Evolutionary conservation across 2,113 vertebrate genomes (phyloP).

Genomic region (Callopanchax toddi): DNA sequence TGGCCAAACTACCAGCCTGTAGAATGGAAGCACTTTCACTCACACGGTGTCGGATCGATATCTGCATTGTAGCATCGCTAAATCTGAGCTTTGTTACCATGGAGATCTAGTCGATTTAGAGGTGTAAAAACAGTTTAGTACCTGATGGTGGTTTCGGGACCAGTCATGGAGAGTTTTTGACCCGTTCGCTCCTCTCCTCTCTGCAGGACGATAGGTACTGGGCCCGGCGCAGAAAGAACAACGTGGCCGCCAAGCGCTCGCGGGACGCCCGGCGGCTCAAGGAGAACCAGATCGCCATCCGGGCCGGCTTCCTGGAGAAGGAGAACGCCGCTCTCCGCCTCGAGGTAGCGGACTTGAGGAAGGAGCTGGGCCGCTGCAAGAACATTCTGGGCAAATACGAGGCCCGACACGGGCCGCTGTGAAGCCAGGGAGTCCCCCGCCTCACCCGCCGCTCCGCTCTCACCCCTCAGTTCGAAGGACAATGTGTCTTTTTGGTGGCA

Average conservation of each 20-base stretch:
- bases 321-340: conserved; percentile 93
- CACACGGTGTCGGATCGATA: too few species aligned
- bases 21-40: too few species aligned
- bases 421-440: conserved; percentile 37
- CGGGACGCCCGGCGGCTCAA: conserved; percentile 94
- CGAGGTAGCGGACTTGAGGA: conserved; percentile 93
- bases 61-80: too few species aligned
- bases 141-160: too few species aligned
- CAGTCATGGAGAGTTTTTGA: too few species aligned
- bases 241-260: conserved; percentile 95
- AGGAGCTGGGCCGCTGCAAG: conserved; percentile 97
- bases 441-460: background rate
- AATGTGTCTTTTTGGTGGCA: conserved; percentile 81
- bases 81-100: too few species aligned
- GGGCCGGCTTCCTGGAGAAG: conserved; percentile 95
- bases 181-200: background rate
- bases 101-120: too few species aligned
- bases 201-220: conserved; percentile 97
- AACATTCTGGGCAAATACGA: conserved; percentile 94
- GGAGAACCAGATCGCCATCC: conserved; percentile 99
- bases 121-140: too few species aligned
- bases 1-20: too few species aligned
- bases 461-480: conserved; percentile 76
- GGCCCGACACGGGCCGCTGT: conserved; percentile 91
- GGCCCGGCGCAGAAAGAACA: conserved; percentile 98